phyloP scores from a whole-genome alignment of 1,140 invertebrate genomes.

The Orchesella cincta region DNA sequence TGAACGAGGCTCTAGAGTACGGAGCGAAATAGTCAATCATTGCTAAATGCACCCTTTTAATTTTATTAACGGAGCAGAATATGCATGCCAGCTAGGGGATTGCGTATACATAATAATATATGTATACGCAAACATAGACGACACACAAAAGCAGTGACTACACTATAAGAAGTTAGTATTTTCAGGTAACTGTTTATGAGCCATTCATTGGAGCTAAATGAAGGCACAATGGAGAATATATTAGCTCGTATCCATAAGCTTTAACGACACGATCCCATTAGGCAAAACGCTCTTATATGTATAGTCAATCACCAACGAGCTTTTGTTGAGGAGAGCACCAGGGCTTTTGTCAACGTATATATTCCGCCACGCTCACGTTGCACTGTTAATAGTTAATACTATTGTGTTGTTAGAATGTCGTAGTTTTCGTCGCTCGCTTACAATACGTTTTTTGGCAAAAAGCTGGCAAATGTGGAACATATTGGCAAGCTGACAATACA shows the following conservation, averaged over 20 bases:
- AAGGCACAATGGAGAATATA: background rate
- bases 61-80: background rate
- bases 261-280: conserved; percentile 15
- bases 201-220: conserved; percentile 15
- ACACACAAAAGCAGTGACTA: background rate
- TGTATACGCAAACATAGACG: background rate
- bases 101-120: too few species aligned
- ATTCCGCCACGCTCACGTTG: too few species aligned
- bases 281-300: background rate
- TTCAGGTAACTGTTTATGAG: conserved; percentile 27
- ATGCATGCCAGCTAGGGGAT: background rate
- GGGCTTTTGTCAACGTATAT: too few species aligned
- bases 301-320: background rate
- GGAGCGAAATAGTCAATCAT: conserved; percentile 2
- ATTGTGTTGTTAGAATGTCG: background rate
- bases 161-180: background rate
- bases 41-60: conserved; percentile 15
- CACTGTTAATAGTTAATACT: background rate
- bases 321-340: background rate
- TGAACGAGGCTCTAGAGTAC: background rate
- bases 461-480: conserved; percentile 25
- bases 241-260: conserved; percentile 17
- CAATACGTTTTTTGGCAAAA: conserved; percentile 16
- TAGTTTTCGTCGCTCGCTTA: background rate
- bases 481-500: conserved; percentile 29